phyloP scores from a whole-genome alignment of 2,888 invertebrate genomes.

The Ommatoiulus sabulosus region DNA sequence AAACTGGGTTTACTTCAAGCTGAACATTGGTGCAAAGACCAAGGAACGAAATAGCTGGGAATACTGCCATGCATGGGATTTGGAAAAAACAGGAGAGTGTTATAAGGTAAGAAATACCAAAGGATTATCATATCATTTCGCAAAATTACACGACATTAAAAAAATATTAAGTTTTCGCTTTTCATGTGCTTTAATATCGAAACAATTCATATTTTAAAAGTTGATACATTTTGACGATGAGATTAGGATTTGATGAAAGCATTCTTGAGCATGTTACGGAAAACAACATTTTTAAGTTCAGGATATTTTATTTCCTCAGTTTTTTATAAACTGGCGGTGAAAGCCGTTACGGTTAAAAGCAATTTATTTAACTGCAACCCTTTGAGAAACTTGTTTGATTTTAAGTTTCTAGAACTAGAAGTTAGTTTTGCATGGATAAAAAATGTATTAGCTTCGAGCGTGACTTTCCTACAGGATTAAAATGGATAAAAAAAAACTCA shows the following conservation, averaged over 20 bases:
- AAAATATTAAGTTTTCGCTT: neutral
- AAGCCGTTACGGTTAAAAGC: neutral
- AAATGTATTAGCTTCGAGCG: neutral
- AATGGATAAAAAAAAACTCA: neutral
- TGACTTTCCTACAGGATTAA: neutral
- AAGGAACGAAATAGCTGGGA: slow-evolving; percentile 26
- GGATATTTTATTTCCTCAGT: neutral
- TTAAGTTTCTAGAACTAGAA: neutral
- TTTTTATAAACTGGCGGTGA: neutral
- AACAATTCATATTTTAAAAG: neutral
- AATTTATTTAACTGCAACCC: neutral
- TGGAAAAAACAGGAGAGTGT: neutral
- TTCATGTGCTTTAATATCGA: neutral
- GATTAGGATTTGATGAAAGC: neutral
- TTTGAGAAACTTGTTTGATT: neutral
- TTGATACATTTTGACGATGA: neutral
- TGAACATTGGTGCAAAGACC: slow-evolving; percentile 22
- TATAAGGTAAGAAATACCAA: neutral
- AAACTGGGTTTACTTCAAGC: slow-evolving; percentile 28
- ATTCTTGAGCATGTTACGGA: neutral
- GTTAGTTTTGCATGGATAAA: neutral
- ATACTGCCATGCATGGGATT: slow-evolving; percentile 47
- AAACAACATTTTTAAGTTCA: neutral
- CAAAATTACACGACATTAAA: neutral
- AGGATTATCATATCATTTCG: neutral